Conservation (phyloP, 1,140 invertebrate species). For the Diuraphis noxia region DNA sequence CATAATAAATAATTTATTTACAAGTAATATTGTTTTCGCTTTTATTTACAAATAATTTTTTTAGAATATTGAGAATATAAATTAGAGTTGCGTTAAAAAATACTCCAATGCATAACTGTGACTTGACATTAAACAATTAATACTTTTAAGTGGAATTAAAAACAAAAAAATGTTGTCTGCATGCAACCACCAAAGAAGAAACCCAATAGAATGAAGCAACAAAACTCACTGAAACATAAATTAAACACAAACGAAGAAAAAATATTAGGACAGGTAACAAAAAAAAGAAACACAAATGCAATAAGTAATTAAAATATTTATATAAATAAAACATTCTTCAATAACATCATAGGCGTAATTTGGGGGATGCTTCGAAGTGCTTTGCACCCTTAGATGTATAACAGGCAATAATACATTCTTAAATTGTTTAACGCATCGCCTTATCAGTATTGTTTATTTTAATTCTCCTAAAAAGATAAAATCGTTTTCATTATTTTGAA, state of each 20-base stretch:
- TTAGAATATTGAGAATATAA: conserved; percentile 52
- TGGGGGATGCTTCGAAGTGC: neutral
- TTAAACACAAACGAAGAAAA: conserved; percentile 49
- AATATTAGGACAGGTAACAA: conserved; percentile 35
- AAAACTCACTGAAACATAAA: conserved; percentile 53
- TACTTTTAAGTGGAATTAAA: conserved; percentile 37
- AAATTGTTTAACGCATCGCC: neutral
- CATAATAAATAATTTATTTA: conserved; percentile 50
- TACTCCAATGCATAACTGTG: conserved; percentile 49
- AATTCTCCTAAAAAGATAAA: neutral
- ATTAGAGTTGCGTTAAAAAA: conserved; percentile 52
- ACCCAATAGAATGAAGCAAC: conserved; percentile 53
- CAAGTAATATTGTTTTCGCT: conserved; percentile 26
- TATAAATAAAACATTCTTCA: conserved; percentile 10
- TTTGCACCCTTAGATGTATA: neutral
- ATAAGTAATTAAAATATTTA: conserved; percentile 20
- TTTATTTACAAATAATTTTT: conserved; percentile 45
- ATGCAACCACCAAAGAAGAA: conserved; percentile 53
- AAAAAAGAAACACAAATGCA: conserved; percentile 21
- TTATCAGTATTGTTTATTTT: neutral
- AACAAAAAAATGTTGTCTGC: conserved; percentile 51
- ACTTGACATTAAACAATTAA: conserved; percentile 31
- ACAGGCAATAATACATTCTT: neutral
- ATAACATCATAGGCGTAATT: neutral
- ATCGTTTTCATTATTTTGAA: neutral